Base-by-base conservation (phyloP, 2,797 vertebrate species). In the Amazonetta brasiliensis region DNA sequence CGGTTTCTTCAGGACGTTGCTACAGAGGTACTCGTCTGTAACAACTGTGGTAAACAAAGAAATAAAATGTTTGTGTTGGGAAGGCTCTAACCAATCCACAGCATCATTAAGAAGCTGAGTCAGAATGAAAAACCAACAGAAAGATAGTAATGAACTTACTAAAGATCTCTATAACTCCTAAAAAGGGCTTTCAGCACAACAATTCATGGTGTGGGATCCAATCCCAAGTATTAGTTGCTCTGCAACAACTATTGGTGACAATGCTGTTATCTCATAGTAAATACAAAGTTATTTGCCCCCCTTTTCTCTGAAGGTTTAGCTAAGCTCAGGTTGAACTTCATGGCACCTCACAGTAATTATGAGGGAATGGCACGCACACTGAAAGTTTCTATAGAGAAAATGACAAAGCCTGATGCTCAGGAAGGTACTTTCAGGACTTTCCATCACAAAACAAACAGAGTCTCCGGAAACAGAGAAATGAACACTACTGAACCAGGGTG, bases 311-410 rank as follows among this genome's bases (percentile, higher is more conserved):
- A 81, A 52, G 35, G 21, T 67, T 83, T 75, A 88, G 26, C 54
- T 81, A 84, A 78, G 22, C 7, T 90, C 37, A 69, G 4, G 30
- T 62, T 69, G 76, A 93, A 69, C 43, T 79, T 87, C 58, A 82
- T 9, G 12, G 63, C 31, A 94, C 10, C 6, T 25, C 76, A 23
- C 33, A 76, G 63, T 18, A 90, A 78, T 15, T 6, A 81, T 30
- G 28, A 62, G 12, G 9, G 26, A 87, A 90, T 78, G 41, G 12
- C 39, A 72, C 0, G 1, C 87, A 59, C 13, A 33, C 0, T 1
- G 66, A 75, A 76, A 0, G 2, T 50, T 78, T n/a, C 11, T 11
- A 58, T 3, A 43, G 13, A 73, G 35, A 73, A 89, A 84, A 64
- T 5, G 3, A 67, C 22, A 76, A 2, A 20, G 33, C 6, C 64